These are phyloP conservation scores for Anoplophora glabripennis DNA, from an alignment of 1,140 invertebrate genomes.

Conservation along the genomic window DNA sequence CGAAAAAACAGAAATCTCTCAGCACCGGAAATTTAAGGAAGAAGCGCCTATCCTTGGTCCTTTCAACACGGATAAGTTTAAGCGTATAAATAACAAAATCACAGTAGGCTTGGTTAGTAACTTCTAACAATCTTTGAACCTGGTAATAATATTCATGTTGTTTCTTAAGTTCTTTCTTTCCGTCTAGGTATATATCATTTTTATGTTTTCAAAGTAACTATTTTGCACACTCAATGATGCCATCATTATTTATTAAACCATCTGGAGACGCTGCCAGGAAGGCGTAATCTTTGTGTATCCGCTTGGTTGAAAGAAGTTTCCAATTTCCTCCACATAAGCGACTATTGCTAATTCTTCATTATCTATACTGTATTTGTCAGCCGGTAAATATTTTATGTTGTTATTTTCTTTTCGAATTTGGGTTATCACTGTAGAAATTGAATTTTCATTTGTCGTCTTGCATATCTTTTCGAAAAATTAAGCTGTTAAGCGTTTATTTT, in stretches of 20 bases:
- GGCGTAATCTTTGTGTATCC: slow-evolving; percentile 43
- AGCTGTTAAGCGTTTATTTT: slow-evolving; percentile 42
- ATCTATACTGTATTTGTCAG: slow-evolving; percentile 36
- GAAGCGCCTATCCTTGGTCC: not conserved
- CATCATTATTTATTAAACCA: slow-evolving; percentile 45
- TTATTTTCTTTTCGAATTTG: slow-evolving; percentile 34
- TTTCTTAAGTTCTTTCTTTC: slow-evolving; percentile 11
- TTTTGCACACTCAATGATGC: slow-evolving; percentile 6
- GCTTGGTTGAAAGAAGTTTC: slow-evolving; percentile 34
- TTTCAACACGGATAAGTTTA: not conserved
- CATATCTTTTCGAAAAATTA: slow-evolving; percentile 46
- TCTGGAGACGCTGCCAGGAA: slow-evolving; percentile 48
- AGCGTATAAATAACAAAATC: slow-evolving; percentile 13
- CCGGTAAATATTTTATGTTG: slow-evolving; percentile 16
- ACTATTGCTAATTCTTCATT: slow-evolving; percentile 40
- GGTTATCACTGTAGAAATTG: slow-evolving; percentile 10
- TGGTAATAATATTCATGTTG: slow-evolving; percentile 31
- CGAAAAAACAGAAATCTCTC: slow-evolving; percentile 7
- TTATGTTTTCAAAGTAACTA: slow-evolving; percentile 11
- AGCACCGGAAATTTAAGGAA: not conserved
- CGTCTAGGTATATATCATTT: slow-evolving; percentile 15
- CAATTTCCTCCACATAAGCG: slow-evolving; percentile 24
- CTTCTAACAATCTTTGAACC: slow-evolving; percentile 29
- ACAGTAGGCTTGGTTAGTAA: slow-evolving; percentile 17
- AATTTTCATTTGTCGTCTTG: slow-evolving; percentile 22